A percentile compares a stretch with the other conserved stretches of the same genome.
These are phyloP conservation scores for Gari tellinella DNA, from an alignment of 2,888 invertebrate genomes.

Conservation along the genomic window DNA sequence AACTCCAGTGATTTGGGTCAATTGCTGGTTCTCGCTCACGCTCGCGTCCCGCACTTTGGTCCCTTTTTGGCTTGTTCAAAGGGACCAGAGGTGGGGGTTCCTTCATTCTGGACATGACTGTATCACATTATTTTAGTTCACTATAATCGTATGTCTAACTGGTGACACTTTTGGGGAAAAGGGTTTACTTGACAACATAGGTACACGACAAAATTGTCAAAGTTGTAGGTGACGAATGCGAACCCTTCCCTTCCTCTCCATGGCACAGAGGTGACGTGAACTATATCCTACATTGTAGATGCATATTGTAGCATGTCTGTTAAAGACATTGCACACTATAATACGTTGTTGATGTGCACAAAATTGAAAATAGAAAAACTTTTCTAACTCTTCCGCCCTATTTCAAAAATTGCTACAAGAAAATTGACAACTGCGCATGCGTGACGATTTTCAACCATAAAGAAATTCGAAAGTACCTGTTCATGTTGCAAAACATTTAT, in stretches of 20 bases:
- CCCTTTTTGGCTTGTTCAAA: slow-evolving; percentile 27
- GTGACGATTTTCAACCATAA: slow-evolving; percentile 26
- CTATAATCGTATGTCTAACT: no score
- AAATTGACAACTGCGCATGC: slow-evolving; percentile 66
- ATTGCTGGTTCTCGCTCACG: slow-evolving; percentile 37
- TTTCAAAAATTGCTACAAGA: slow-evolving; percentile 68
- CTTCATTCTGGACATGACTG: background rate
- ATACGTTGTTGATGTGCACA: no score
- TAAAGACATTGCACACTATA: background rate
- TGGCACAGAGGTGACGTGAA: background rate
- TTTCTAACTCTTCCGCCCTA: slow-evolving; percentile 68
- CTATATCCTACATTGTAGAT: background rate
- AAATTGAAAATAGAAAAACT: slow-evolving; percentile 24
- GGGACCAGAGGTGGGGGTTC: slow-evolving; percentile 62
- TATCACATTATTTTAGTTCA: background rate
- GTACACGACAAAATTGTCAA: slow-evolving; percentile 11
- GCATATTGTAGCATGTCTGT: background rate
- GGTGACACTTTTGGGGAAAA: background rate
- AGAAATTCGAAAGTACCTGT: background rate
- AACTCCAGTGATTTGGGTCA: slow-evolving; percentile 84
- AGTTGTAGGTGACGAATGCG: slow-evolving; percentile 1
- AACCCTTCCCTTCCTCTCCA: slow-evolving; percentile 8
- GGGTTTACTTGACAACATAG: slow-evolving; percentile 28
- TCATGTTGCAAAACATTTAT: background rate
- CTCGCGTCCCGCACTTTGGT: slow-evolving; percentile 54